Conservation (phyloP, 1,140 invertebrate genomes). For the Bursaphelenchus mucronatus region DNA sequence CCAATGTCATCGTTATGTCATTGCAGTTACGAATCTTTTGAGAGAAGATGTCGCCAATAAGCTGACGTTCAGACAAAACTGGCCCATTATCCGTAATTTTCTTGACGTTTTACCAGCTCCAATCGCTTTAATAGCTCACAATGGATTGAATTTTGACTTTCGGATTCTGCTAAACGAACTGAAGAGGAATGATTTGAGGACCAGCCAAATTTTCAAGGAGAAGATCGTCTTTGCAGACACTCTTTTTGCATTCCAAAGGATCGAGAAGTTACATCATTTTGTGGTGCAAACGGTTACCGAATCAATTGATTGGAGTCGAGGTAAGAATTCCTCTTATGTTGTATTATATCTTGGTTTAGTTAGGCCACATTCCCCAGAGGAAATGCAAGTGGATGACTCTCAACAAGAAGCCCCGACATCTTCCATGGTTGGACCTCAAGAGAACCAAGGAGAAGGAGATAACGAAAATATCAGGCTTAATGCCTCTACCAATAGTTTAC, state of each 20-base stretch:
- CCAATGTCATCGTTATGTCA: background rate
- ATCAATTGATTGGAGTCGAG: conserved; percentile 19
- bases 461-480: no score
- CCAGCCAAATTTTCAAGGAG: conserved; percentile 12
- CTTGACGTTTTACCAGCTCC: conserved; percentile 22
- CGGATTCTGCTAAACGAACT: conserved; percentile 34
- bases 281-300: conserved; percentile 6
- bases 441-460: background rate
- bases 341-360: no score
- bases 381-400: conserved; percentile 4
- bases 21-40: conserved; percentile 7
- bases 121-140: conserved; percentile 33
- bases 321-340: conserved; percentile 9
- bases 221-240: conserved; percentile 32
- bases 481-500: no score
- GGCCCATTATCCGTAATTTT: conserved; percentile 31
- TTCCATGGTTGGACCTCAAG: background rate
- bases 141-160: conserved; percentile 31
- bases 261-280: conserved; percentile 28
- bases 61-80: conserved; percentile 29
- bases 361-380: background rate
- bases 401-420: background rate
- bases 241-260: conserved; percentile 28
- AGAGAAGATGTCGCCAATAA: conserved; percentile 25
- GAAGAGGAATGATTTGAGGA: conserved; percentile 19